Percentiles rank a stretch among this genome's conserved stretches.
phyloP scores from a whole-genome alignment of 2,888 invertebrate species.

The Ctena decussata region DNA sequence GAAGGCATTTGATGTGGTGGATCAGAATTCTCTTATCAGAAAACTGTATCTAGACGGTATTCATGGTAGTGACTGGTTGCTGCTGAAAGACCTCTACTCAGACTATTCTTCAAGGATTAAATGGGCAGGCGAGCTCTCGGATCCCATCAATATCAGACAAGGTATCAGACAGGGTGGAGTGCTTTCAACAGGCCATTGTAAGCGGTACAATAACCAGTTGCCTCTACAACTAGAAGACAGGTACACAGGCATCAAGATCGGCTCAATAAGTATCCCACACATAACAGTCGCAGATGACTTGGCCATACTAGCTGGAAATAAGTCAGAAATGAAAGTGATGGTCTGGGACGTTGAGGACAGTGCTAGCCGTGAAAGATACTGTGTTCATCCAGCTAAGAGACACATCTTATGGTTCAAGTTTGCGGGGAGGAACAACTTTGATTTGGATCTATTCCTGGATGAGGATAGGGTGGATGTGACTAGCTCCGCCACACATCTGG shows the following conservation, averaged over 20 bases:
- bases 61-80: not conserved
- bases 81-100: not conserved
- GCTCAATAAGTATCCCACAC: not conserved
- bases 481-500: not conserved
- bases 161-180: not conserved
- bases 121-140: not conserved
- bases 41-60: constrained; percentile 8
- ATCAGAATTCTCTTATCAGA: not conserved
- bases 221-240: not conserved
- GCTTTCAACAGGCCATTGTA: not conserved
- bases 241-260: not conserved
- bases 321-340: too few species aligned
- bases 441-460: not conserved
- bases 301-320: not conserved
- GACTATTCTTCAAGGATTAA: not conserved
- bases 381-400: not conserved
- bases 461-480: not conserved
- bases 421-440: not conserved
- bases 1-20: constrained; percentile 6
- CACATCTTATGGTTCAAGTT: not conserved
- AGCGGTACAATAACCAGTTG: not conserved
- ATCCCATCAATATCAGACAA: not conserved
- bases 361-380: not conserved
- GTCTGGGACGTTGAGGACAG: not conserved
- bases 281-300: not conserved